Conservation (phyloP, 2,113 vertebrate genomes). For the Ailurus styani region DNA sequence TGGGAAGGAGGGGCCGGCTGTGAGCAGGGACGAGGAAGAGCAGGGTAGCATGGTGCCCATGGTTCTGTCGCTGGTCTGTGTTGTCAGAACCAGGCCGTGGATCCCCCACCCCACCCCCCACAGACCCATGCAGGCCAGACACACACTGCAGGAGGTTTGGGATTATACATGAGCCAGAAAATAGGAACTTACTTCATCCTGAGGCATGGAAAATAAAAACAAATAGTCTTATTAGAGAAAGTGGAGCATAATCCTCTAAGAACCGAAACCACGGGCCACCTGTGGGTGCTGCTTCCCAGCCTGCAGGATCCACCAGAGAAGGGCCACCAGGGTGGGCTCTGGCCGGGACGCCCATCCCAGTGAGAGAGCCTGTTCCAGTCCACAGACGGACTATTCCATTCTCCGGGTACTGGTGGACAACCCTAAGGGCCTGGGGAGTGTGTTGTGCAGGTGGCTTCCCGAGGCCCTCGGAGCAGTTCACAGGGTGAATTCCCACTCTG, state of each 20-base stretch:
- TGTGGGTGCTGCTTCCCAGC: background rate
- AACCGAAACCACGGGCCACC: background rate
- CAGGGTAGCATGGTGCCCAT: rapidly evolving
- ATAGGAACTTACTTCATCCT: constrained; percentile 85
- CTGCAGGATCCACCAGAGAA: background rate
- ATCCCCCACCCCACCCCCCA: too few species aligned
- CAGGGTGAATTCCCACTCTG: background rate
- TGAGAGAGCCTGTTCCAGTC: too few species aligned
- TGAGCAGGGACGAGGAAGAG: background rate
- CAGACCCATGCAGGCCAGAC: rapidly evolving
- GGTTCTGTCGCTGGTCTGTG: rapidly evolving
- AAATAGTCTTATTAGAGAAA: constrained; percentile 70
- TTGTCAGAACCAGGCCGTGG: background rate
- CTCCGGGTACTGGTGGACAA: too few species aligned
- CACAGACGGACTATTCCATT: background rate
- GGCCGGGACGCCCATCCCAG: background rate
- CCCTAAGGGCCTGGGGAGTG: background rate
- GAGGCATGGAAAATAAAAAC: constrained; percentile 79
- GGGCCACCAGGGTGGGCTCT: background rate
- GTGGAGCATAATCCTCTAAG: background rate
- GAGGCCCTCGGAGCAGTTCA: background rate
- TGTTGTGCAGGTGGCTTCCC: background rate
- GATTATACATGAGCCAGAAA: background rate
- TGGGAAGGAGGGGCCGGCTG: background rate
- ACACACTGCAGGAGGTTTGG: background rate